Evolutionary conservation across 2,888 invertebrate genomes (phyloP), one percentile per base, ranked within the genome.

Genomic region (Malthinus seriepunctatus): DNA sequence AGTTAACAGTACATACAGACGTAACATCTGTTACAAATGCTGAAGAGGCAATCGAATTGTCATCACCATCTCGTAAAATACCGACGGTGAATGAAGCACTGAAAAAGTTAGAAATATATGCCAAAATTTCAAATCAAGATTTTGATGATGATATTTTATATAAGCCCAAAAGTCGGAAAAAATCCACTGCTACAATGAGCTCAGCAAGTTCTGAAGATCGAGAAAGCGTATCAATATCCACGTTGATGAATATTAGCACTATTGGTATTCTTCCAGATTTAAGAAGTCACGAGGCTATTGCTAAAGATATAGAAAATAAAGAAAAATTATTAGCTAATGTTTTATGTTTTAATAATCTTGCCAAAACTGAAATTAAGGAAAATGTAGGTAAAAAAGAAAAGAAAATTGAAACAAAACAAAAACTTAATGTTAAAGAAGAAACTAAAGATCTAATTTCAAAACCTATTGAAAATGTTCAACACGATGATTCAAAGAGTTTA

Each of bases 221-320:
- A 50, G 48, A 63, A 3, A 66, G 57, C 54, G 60, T 63, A 2
- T 76, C 74, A 11, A 75, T 73, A 51, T 78, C 82, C 1, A 80
- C 78, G 1, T 61, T 80, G 12, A 80, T 83, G 81, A 81, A 79
- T 56, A 74, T 80, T 4, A 83, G 82, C 64, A 78, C 79, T 44
- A 79, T 77, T 10, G 75, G 76, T 5, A 70, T 82, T 64, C 71
- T 81, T 39, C 80, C 83, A 0, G 83, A 86, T 67, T 76, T 82
- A 45, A 79, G 82, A 69, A 87, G 87, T 74, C 87, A 87, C 3
- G 84, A 84, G 63, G 83, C 85, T 0, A 84, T 91, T 48, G 84
- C 87, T 66, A 84, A 86, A 65, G 87, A 90, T 64, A 88, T 91
- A 37, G 87, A 87, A 72, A 83, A 85, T 63, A 91, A 91, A 73